Percentiles rank a stretch among this genome's conserved stretches.
phyloP scores from a whole-genome alignment of 2,797 vertebrate species.

The Monodelphis domestica region DNA sequence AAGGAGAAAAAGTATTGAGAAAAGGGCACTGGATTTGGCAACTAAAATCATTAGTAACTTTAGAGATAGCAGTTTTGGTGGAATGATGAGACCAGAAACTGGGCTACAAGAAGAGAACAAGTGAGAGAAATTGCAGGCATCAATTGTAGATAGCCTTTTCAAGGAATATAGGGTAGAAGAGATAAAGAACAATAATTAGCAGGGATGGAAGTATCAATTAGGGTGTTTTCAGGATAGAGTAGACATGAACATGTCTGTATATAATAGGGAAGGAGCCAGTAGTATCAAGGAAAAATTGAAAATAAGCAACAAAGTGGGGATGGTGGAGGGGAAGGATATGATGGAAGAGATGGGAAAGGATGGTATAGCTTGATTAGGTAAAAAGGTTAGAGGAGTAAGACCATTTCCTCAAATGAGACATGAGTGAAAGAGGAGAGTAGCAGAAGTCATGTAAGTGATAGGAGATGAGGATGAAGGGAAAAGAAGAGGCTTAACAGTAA shows the following conservation, averaged over 20 bases:
- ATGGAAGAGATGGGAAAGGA: neutral
- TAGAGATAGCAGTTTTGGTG: neutral
- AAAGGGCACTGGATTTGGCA: neutral
- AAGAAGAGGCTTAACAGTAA: neutral
- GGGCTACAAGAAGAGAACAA: neutral
- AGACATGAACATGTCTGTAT: neutral
- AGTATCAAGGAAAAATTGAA: neutral
- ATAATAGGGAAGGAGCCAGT: neutral
- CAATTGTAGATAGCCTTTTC: neutral
- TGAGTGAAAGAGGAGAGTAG: neutral
- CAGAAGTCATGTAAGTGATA: neutral
- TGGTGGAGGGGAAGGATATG: neutral
- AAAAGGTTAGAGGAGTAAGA: neutral
- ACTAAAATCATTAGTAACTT: neutral
- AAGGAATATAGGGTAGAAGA: neutral
- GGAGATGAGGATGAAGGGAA: neutral
- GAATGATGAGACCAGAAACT: neutral
- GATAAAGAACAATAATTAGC: neutral
- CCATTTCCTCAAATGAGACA: neutral
- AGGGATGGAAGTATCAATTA: neutral
- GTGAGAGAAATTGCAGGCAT: neutral
- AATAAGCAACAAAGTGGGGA: neutral
- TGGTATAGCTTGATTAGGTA: neutral
- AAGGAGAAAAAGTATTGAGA: neutral
- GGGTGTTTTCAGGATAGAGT: neutral